Base-by-base conservation (phyloP, 2,113 vertebrate genomes). In the Opisthocomus hoazin region DNA sequence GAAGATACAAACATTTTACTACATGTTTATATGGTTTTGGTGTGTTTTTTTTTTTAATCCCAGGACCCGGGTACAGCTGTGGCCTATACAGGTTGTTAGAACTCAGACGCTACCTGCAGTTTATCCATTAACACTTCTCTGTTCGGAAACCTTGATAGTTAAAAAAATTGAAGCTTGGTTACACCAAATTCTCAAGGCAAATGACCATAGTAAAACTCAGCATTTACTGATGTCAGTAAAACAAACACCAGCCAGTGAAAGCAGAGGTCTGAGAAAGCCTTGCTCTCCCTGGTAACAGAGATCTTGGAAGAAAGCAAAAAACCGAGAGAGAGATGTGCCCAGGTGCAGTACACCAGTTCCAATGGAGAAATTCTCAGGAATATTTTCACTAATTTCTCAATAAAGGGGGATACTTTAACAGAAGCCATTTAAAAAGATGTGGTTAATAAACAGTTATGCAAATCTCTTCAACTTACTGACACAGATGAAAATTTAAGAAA, bases 241-340 rank as follows among this genome's bases (percentile, higher is more conserved):
- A 66, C 48, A 95, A 88, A 76, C 8, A 58, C 6, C 51, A 54
- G 45, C 13, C 24, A 89, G 34, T 18, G 39, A 80, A 81, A 60
- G 34, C 63, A 88, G n/a, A 22, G 37, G 34, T 46, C 51, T 66
- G 63, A 76, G 48, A 91, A 93, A 87, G 69, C 21, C 22, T 29
- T 26, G 43, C 32, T 82, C 34, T 71, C 54, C 26, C 45, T 43
- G 65, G n/a, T 18, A 70, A 91, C 37, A 77, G 65, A 84, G 69
- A 60, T 60, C 29, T 63, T 46, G 4, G 6, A 73, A 22, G 23
- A 57, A 61, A 63, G 20, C 15, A 79, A 87, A 64, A 54, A 60
- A 16, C 4, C 3, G 5, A 23, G 2, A 6, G 2, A 41, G 4
- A 23, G 24, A 41, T 4, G 54, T 34, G 27, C 37, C 11, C 0